These are phyloP conservation scores for Drosophila peninsularis DNA, from an alignment of 2,888 invertebrate genomes.

Conservation along the genomic window DNA sequence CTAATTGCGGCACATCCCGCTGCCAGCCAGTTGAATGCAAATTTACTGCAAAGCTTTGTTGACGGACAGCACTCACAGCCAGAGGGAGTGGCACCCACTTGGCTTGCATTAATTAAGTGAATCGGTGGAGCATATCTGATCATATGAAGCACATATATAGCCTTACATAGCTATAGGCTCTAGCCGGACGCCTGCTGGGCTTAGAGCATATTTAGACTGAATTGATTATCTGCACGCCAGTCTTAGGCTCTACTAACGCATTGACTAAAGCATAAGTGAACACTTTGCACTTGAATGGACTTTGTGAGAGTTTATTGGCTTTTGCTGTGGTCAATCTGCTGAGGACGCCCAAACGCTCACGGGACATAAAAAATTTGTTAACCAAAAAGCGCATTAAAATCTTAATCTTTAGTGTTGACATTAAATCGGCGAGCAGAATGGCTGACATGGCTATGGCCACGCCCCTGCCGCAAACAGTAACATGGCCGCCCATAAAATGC, in stretches of 20 bases:
- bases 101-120: slow-evolving; percentile 45
- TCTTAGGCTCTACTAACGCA: neutral
- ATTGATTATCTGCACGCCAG: neutral
- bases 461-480: slow-evolving; percentile 29
- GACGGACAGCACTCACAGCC: slow-evolving; percentile 8
- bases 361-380: slow-evolving; percentile 64
- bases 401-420: slow-evolving; percentile 78
- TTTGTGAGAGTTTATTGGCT: neutral
- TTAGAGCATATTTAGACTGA: too few species aligned
- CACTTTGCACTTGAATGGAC: neutral
- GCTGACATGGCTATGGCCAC: slow-evolving; percentile 17
- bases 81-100: slow-evolving; percentile 25
- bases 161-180: too few species aligned
- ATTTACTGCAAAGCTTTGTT: slow-evolving; percentile 36
- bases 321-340: neutral
- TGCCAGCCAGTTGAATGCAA: too few species aligned
- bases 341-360: neutral
- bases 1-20: slow-evolving; percentile 50
- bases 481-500: slow-evolving; percentile 43
- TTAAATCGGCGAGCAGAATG: slow-evolving; percentile 61
- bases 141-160: too few species aligned
- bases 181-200: too few species aligned
- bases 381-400: slow-evolving; percentile 65
- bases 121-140: too few species aligned
- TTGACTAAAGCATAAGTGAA: neutral